Evolutionary conservation across 2,888 invertebrate genomes (phyloP), one percentile per base, ranked within the genome.

Genomic region (Meganola albula): DNA sequence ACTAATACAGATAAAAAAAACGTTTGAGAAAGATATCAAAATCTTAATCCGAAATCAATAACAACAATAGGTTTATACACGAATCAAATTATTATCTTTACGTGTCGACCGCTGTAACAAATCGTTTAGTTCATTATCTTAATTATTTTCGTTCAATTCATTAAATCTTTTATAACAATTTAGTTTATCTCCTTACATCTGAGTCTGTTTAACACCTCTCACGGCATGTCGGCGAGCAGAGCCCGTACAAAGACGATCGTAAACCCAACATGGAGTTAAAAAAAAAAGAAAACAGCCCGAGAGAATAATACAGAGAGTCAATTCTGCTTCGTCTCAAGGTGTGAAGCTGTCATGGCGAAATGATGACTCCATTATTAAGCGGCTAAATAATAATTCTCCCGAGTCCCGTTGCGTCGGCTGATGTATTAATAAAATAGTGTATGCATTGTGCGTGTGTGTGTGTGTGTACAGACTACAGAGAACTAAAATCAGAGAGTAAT

Each of bases 331-430:
- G 65, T 68, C 70, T 67, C 74, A 71, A 82, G 83, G 85, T 85
- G 85, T 83, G 80, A 84, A 85, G 73, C 85, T 84, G 85, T 84
- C 83, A 79, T 65, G 76, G 59, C 63, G 72, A 74, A 76, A 79
- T 77, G 83, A 85, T 77, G 79, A 72, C 80, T 84, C 77, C 80
- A 82, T 84, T 83, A 84, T 82, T 80, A 84, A 54, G 65, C 74
- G 71, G 58, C 74, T 72, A 77, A 79, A 76, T 79, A 78, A 79
- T 76, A 75, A 79, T 65, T 63, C 62, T 58, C 48, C 48, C 39
- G 51, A 61, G 67, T 70, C 62, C 74, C 71, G 74, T 70, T 71
- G 69, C 42, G 55, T 40, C 43, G 41, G 44, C 57, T 67, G 68
- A 71, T 70, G 69, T 66, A 69, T 68, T 75, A 71, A 73, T 73